Percentiles rank a stretch among this genome's conserved stretches.
phyloP scores from a whole-genome alignment of 1,140 invertebrate species.

The Drosophila nikananu region DNA sequence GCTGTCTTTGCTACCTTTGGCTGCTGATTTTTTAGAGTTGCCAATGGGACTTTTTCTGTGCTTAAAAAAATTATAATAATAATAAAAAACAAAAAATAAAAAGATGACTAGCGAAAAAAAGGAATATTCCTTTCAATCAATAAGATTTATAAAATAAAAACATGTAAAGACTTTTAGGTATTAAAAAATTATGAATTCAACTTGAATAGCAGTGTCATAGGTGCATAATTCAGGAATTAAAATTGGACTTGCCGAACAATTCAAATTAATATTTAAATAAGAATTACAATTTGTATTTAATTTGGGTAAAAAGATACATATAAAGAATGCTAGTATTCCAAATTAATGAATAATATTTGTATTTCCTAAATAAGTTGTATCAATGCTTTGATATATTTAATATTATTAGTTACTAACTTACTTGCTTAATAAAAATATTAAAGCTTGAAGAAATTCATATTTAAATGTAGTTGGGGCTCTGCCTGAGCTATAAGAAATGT shows the following conservation, averaged over 20 bases:
- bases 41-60: neutral
- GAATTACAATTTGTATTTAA: too few relatives aligned
- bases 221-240: too few relatives aligned
- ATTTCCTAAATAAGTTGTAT: too few relatives aligned
- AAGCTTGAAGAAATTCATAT: neutral
- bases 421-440: neutral
- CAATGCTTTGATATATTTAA: too few relatives aligned
- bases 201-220: neutral
- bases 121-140: neutral
- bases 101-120: neutral
- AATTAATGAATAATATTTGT: too few relatives aligned
- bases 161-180: neutral
- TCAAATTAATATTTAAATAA: too few relatives aligned
- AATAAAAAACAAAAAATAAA: neutral
- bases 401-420: too few relatives aligned
- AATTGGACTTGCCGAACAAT: too few relatives aligned
- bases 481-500: neutral
- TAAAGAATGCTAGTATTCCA: too few relatives aligned
- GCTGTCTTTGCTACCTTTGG: constrained; percentile 25
- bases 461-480: neutral
- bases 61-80: neutral
- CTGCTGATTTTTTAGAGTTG: constrained; percentile 17
- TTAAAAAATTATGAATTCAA: neutral
- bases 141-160: too few relatives aligned
- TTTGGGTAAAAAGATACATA: too few relatives aligned